phyloP scores from a whole-genome alignment of 2,113 vertebrate genomes.

The Notothenia coriiceps region DNA sequence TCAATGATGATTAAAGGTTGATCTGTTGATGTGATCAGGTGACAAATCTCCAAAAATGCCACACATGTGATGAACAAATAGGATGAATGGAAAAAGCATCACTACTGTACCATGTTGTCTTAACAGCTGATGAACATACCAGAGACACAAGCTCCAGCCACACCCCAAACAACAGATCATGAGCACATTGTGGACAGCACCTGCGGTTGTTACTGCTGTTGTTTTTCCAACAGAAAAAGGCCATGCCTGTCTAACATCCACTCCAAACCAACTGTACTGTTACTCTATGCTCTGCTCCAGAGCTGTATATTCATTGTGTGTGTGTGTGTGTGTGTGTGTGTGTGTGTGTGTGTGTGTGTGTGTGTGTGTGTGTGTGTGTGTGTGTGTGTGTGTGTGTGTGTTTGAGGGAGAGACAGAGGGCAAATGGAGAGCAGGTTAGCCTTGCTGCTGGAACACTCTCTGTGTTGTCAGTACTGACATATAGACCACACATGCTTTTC shows the following conservation, averaged over 20 bases:
- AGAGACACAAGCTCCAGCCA: not conserved
- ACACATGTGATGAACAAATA: not conserved
- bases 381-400: too few species aligned
- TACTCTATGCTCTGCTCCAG: slow-evolving; percentile 6
- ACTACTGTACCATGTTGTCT: not conserved
- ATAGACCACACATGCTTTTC: not conserved
- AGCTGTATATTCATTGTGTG: slow-evolving; percentile 4
- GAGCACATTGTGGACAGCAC: slow-evolving; percentile 4
- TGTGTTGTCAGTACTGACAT: slow-evolving; percentile 35
- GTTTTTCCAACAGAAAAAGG: not conserved
- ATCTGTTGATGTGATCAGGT: not conserved
- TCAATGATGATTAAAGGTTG: not conserved
- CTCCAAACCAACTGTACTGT: slow-evolving; percentile 2
- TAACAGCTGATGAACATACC: slow-evolving; percentile 15
- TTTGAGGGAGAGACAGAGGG: not conserved
- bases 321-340: too few species aligned
- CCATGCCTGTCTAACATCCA: not conserved
- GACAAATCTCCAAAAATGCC: not conserved
- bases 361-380: too few species aligned
- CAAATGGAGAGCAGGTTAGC: not conserved
- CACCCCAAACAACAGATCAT: slow-evolving; percentile 10
- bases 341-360: too few species aligned
- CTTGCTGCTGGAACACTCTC: slow-evolving; percentile 59
- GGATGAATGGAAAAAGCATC: not conserved
- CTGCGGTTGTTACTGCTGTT: slow-evolving; percentile 9